A percentile compares a stretch with the other conserved stretches of the same genome.
Evolutionary conservation across 2,113 vertebrate species (phyloP).

Genomic region (Prionailurus viverrinus): DNA sequence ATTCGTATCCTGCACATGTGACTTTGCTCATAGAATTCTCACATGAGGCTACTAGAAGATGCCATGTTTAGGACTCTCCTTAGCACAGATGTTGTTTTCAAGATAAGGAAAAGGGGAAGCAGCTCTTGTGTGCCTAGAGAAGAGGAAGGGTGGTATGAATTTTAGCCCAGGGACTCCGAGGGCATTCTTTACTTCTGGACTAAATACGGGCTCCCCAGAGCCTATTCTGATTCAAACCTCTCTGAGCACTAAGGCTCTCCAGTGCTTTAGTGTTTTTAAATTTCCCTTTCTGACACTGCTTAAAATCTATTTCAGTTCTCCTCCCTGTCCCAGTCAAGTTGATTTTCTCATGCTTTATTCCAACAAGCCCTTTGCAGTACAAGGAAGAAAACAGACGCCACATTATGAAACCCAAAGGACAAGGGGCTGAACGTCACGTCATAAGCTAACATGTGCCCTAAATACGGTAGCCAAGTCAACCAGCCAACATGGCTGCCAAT

Average conservation of each 20-base stretch:
- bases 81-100: not conserved
- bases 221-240: constrained; percentile 68
- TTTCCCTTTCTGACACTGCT: not conserved
- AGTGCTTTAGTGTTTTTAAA: not conserved
- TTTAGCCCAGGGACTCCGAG: not conserved
- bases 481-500: constrained; percentile 60
- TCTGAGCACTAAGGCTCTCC: not conserved
- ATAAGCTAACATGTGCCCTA: not conserved
- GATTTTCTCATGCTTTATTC: not conserved
- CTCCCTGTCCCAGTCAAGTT: not conserved
- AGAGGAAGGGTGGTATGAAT: not conserved
- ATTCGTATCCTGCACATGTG: not conserved
- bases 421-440: not conserved
- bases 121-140: not conserved
- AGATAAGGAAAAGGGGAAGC: not conserved
- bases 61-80: not conserved
- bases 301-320: not conserved
- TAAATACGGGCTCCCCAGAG: constrained; percentile 71
- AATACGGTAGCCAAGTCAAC: not conserved
- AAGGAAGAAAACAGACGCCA: not conserved
- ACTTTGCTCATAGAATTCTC: not conserved
- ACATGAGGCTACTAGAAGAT: not conserved
- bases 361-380: not conserved
- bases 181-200: not conserved
- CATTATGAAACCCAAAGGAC: not conserved